Evolutionary conservation across 2,888 invertebrate species (phyloP), one percentile per base, ranked within the genome.

Genomic region (Neria commutata): DNA sequence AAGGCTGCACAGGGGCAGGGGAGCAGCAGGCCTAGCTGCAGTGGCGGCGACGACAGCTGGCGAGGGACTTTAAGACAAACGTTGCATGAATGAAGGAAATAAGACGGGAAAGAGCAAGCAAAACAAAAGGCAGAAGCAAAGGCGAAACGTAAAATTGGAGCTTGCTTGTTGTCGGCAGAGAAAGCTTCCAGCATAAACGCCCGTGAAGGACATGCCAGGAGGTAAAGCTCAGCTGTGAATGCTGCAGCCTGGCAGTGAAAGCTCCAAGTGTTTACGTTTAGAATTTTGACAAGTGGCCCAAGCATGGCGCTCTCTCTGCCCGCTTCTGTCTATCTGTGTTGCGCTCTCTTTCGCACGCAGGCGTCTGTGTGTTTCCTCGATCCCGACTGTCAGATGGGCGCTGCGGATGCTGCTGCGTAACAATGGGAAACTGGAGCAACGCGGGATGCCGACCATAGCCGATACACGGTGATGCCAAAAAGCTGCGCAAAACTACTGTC

Each of bases 101-200:
- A 21, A 5, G 14, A 21, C 14, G 5, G 42, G 6, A 42, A 42
- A 5, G 3, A 40, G 14, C 24, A 53, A 53, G 47, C 48, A 53
- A 57, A 57, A 57, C 57, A 57, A 48, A 57, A 53, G 1, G 34
- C 37, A 25, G 14, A 57, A 57, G 45, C 34, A 40, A 50, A 16
- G 17, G 17, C 42, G 50, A 26, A 26, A 45, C 24, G 34, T 42
- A 17, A 21, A 5, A 56, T 17, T 47, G 25, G 55, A 49, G 48
- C 46, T 25, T 16, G 42, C 8, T n/a, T n/a, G 16, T 8, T n/a
- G 8, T 1, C 14, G 17, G 8, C 8, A 17, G 8, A 16, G 14
- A 16, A n/a, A 16, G 8, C 8, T 16, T 14, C 8, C 8, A 16
- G 42, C n/a, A n/a, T n/a, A n/a, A n/a, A n/a, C n/a, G n/a, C n/a